Conservation (phyloP, 2,797 vertebrate species). For the Semaprochilodus insignis region DNA sequence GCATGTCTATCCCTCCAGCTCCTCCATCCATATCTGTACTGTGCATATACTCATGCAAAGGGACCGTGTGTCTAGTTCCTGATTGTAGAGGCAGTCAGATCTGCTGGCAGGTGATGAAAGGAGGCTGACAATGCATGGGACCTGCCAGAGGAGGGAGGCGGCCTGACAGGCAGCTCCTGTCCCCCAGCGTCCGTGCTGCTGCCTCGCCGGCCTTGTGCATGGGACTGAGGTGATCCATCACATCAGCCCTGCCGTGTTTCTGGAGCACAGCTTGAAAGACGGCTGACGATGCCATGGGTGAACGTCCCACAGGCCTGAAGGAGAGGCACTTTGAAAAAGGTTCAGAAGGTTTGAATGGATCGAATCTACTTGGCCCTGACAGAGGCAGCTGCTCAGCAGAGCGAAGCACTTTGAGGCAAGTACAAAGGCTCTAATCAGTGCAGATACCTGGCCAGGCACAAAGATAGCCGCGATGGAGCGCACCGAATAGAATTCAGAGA, state of each 20-base stretch:
- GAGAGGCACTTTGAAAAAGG: constrained; percentile 47
- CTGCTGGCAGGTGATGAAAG: constrained; percentile 34
- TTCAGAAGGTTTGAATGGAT: constrained; percentile 48
- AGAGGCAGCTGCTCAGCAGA: constrained; percentile 47
- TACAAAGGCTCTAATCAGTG: constrained; percentile 52
- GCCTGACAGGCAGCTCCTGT: constrained; percentile 38
- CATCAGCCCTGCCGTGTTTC: constrained; percentile 43
- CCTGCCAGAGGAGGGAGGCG: constrained; percentile 31
- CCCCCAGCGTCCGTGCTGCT: constrained; percentile 28
- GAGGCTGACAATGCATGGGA: constrained; percentile 42
- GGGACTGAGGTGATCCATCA: constrained; percentile 53
- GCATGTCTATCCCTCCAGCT: not conserved
- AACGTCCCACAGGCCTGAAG: constrained; percentile 19
- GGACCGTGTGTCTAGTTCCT: constrained; percentile 16
- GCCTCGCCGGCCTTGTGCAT: constrained; percentile 31
- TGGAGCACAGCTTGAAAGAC: constrained; percentile 42
- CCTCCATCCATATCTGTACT: constrained; percentile 20
- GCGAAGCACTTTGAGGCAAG: constrained; percentile 39
- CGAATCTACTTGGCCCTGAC: constrained; percentile 40
- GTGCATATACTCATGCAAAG: constrained; percentile 12
- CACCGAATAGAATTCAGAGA: constrained; percentile 37
- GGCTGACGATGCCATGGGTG: constrained; percentile 32
- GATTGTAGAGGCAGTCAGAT: constrained; percentile 27
- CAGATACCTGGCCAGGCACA: constrained; percentile 34
- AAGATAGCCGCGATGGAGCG: constrained; percentile 22